These are phyloP conservation scores for Lathronympha strigana DNA, from an alignment of 2,888 invertebrate species.

Conservation along the genomic window DNA sequence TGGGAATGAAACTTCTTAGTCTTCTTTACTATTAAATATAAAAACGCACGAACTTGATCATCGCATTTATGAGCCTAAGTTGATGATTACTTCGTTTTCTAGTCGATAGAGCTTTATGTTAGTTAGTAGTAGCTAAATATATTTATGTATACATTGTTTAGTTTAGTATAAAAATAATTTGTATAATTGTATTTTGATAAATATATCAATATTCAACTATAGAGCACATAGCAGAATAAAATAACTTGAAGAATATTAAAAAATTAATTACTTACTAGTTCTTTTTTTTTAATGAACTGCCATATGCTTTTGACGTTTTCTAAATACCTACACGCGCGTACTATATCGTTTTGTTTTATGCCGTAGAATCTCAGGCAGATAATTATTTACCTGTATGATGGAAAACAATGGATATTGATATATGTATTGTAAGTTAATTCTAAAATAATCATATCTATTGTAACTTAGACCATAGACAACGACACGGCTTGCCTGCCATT, in stretches of 20 bases:
- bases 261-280: too few relatives aligned
- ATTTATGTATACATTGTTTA: conserved; percentile 4
- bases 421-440: not conserved
- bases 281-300: too few relatives aligned
- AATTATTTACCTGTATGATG: not conserved
- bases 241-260: too few relatives aligned
- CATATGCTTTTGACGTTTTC: too few relatives aligned
- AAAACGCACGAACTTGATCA: conserved; percentile 8
- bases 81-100: conserved; percentile 20
- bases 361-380: not conserved
- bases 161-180: not conserved
- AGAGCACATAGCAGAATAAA: too few relatives aligned
- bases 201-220: conserved; percentile 27
- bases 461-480: too few relatives aligned
- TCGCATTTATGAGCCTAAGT: conserved; percentile 24
- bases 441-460: conserved; percentile 36
- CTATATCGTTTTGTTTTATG: not conserved
- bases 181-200: not conserved
- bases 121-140: conserved; percentile 24
- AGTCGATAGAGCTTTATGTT: conserved; percentile 37
- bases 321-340: too few relatives aligned
- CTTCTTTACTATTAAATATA: not conserved
- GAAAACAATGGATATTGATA: conserved; percentile 4
- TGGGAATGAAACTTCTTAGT: not conserved
- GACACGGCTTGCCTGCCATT: too few relatives aligned